A percentile compares a stretch with the other conserved stretches of the same genome.
phyloP scores from a whole-genome alignment of 2,113 vertebrate genomes.

The Peromyscus californicus region DNA sequence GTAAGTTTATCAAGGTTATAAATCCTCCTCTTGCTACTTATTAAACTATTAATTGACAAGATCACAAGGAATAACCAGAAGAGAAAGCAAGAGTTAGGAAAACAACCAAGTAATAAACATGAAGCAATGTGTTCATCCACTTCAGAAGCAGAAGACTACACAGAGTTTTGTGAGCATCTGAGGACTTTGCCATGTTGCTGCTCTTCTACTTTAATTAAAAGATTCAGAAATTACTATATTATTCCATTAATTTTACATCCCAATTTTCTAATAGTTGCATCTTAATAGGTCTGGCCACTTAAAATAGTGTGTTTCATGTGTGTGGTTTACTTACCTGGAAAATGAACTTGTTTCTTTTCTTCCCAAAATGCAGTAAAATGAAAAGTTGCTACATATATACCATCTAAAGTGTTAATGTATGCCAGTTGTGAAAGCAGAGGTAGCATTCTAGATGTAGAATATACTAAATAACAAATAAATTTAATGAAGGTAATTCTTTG shows the following conservation, averaged over 20 bases:
- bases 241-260: background rate
- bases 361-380: background rate
- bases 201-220: background rate
- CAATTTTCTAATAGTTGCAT: background rate
- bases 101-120: background rate
- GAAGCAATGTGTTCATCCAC: background rate
- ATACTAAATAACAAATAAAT: background rate
- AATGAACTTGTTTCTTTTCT: background rate
- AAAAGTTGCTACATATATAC: background rate
- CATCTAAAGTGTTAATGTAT: background rate
- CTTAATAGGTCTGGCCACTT: background rate
- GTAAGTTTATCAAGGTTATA: background rate
- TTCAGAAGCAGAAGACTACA: background rate
- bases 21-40: background rate
- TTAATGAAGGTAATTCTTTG: background rate
- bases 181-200: background rate
- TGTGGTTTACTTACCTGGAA: background rate
- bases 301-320: too few relatives aligned
- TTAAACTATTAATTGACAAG: background rate
- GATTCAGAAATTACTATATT: background rate
- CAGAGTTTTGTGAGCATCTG: background rate
- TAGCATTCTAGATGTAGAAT: background rate
- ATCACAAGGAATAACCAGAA: background rate
- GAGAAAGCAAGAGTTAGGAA: background rate
- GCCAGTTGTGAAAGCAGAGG: background rate